These are phyloP conservation scores for Enteromius thamalakanensis DNA, from an alignment of 2,797 vertebrate species.

Conservation along the genomic window DNA sequence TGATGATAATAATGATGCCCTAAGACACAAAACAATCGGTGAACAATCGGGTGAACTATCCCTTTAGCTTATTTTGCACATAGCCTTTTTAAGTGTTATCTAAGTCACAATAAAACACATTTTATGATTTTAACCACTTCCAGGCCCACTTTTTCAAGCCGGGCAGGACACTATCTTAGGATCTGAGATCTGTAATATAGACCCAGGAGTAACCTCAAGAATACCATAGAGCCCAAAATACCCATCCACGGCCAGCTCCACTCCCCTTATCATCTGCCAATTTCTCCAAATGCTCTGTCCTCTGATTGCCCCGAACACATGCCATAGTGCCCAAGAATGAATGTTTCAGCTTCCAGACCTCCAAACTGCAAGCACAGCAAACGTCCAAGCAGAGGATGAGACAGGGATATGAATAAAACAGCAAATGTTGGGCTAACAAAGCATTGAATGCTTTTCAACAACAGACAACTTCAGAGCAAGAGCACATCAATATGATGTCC, in stretches of 20 bases:
- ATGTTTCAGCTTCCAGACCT: slow-evolving; percentile 59
- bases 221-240: slow-evolving; percentile 72
- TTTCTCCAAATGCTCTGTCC: slow-evolving; percentile 67
- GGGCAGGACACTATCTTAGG: slow-evolving; percentile 62
- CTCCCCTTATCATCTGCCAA: slow-evolving; percentile 50
- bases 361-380: slow-evolving; percentile 56
- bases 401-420: slow-evolving; percentile 41
- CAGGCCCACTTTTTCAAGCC: slow-evolving; percentile 41
- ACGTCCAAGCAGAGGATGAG: slow-evolving; percentile 31
- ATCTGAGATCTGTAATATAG: slow-evolving; percentile 53
- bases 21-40: no score
- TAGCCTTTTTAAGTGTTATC: not conserved
- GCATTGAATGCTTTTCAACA: slow-evolving; percentile 20
- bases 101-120: slow-evolving; percentile 28
- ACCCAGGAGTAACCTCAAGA: slow-evolving; percentile 71
- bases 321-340: slow-evolving; percentile 55
- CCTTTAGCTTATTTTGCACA: not conserved
- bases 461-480: slow-evolving; percentile 14
- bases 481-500: not conserved
- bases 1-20: no score
- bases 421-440: slow-evolving; percentile 20
- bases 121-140: slow-evolving; percentile 35
- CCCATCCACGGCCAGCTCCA: slow-evolving; percentile 49
- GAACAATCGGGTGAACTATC: no score
- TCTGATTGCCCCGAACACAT: slow-evolving; percentile 68